These are phyloP conservation scores for Sparidentex hasta DNA, from an alignment of 2,797 vertebrate species.

Conservation along the genomic window DNA sequence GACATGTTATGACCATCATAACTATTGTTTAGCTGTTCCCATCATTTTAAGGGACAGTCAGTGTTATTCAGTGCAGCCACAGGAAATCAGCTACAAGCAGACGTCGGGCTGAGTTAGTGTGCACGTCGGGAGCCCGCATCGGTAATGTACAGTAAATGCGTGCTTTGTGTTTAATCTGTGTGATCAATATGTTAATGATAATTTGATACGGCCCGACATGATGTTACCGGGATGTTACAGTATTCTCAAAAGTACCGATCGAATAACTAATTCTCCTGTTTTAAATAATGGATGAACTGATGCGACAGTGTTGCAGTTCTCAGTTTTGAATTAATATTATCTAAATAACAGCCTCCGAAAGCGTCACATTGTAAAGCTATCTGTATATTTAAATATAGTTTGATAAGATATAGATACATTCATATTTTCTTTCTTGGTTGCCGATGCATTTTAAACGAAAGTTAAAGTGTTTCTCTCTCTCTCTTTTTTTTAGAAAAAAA, in stretches of 20 bases:
- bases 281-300: not conserved
- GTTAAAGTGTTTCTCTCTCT: not conserved
- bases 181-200: not conserved
- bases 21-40: slow-evolving; percentile 44
- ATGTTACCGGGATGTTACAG: not conserved
- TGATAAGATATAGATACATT: not conserved
- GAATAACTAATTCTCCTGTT: not conserved
- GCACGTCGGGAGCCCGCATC: not conserved
- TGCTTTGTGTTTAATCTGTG: not conserved
- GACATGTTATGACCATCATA: slow-evolving; percentile 32
- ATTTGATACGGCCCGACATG: not conserved
- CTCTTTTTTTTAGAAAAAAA: not conserved
- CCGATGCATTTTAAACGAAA: not conserved
- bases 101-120: not conserved
- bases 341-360: not conserved
- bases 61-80: slow-evolving; percentile 19
- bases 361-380: rapidly evolving
- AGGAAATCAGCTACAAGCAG: slow-evolving; percentile 15
- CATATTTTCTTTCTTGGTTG: not conserved
- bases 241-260: not conserved
- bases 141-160: not conserved
- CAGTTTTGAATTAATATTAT: slow-evolving; percentile 1
- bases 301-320: too few species aligned
- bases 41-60: slow-evolving; percentile 28
- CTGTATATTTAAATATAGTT: not conserved